A percentile compares a stretch with the other conserved stretches of the same genome.
Evolutionary conservation across 2,113 vertebrate genomes (phyloP).

Genomic region (Nettapus auritus): DNA sequence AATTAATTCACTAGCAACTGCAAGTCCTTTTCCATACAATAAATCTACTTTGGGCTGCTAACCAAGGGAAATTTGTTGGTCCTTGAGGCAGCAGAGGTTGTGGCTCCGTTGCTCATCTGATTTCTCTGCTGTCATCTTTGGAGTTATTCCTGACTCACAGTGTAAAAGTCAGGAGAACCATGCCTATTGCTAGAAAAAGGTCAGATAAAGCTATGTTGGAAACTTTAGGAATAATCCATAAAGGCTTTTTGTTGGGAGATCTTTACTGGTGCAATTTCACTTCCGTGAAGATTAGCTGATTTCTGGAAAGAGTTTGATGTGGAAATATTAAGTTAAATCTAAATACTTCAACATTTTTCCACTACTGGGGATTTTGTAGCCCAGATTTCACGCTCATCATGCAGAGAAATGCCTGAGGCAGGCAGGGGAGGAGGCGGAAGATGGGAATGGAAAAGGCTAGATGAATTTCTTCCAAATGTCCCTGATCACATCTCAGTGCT

Average conservation of each 20-base stretch:
- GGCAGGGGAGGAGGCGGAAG: not conserved
- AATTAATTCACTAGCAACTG: not conserved
- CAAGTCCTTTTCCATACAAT: not conserved
- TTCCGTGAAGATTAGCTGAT: not conserved
- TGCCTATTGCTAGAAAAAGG: not conserved
- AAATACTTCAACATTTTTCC: not conserved
- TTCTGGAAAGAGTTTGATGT: not conserved
- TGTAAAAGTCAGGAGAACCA: not conserved
- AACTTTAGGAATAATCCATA: not conserved
- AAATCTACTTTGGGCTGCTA: not conserved
- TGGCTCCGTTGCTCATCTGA: not conserved
- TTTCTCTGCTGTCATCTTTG: constrained; percentile 1
- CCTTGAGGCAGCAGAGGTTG: not conserved
- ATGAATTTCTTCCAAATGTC: not conserved
- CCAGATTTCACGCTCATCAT: not conserved
- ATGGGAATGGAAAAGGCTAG: not conserved
- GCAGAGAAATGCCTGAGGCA: not conserved
- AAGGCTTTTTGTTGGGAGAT: not conserved
- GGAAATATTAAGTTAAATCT: not conserved
- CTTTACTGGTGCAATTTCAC: not conserved
- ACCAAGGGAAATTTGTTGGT: not conserved
- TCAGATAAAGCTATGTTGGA: not conserved
- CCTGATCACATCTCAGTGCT: not conserved
- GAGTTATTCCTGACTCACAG: not conserved
- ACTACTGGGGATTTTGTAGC: not conserved